Evolutionary conservation across 2,797 vertebrate species (phyloP).

Genomic region (Geotrypetes seraphini): DNA sequence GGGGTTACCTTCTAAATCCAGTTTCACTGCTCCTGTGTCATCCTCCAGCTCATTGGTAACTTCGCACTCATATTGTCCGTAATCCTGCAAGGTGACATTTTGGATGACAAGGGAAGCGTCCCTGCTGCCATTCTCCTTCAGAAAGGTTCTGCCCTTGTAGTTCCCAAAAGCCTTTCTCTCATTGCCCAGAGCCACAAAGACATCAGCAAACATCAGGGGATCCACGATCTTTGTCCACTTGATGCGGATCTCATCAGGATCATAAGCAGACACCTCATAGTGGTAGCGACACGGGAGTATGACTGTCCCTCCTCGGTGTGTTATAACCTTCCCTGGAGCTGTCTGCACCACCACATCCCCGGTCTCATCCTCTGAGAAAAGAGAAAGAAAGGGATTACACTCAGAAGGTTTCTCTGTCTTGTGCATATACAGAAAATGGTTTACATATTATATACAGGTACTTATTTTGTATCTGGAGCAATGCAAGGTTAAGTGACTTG

Average conservation of each 20-base stretch:
- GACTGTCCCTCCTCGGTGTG: slow-evolving; percentile 85
- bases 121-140: slow-evolving; percentile 67
- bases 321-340: slow-evolving; percentile 84
- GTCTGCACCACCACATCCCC: slow-evolving; percentile 89
- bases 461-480: too few species aligned
- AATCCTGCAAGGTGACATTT: slow-evolving; percentile 86
- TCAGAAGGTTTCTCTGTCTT: too few species aligned
- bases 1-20: slow-evolving; percentile 87
- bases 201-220: slow-evolving; percentile 72
- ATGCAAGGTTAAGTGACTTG: too few species aligned
- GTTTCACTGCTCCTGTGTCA: slow-evolving; percentile 82
- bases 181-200: slow-evolving; percentile 79
- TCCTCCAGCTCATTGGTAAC: slow-evolving; percentile 92
- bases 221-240: slow-evolving; percentile 93
- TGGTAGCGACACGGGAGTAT: slow-evolving; percentile 87
- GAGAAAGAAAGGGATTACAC: too few species aligned
- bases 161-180: slow-evolving; percentile 71
- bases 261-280: slow-evolving; percentile 67
- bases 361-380: slow-evolving; percentile 71
- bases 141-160: slow-evolving; percentile 70
- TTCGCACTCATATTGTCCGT: slow-evolving; percentile 89
- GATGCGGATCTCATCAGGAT: slow-evolving; percentile 73
- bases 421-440: too few species aligned
- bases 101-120: slow-evolving; percentile 86
- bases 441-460: too few species aligned